Percentiles rank a stretch among this genome's conserved stretches.
Evolutionary conservation across 2,113 vertebrate species (phyloP).

Genomic region (Pimephales promelas): DNA sequence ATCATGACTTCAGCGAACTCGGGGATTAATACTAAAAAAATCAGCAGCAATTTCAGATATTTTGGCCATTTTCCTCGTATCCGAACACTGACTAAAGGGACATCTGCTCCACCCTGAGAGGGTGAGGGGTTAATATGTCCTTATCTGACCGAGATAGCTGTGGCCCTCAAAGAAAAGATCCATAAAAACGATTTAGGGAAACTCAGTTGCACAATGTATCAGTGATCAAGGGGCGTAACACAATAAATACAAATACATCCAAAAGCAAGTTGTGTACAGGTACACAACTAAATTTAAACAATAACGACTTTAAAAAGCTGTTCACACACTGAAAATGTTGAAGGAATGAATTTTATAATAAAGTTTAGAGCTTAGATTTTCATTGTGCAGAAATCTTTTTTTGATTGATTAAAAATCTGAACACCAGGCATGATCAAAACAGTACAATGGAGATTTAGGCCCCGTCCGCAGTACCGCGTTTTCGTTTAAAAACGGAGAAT

Average conservation of each 20-base stretch:
- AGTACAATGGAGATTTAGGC: neutral
- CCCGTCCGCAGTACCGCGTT: too few relatives aligned
- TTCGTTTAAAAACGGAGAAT: too few relatives aligned
- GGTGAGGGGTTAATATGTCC: neutral
- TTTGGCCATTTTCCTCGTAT: neutral
- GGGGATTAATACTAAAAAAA: neutral
- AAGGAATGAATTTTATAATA: neutral
- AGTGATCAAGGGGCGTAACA: too few relatives aligned
- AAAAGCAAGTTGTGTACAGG: neutral
- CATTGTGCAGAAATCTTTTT: neutral
- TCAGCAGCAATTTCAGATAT: neutral
- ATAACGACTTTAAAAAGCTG: neutral
- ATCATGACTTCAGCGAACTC: neutral
- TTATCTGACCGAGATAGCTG: constrained; percentile 19
- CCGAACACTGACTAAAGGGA: neutral
- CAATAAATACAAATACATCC: too few relatives aligned
- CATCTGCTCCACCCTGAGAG: neutral
- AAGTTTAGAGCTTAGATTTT: neutral
- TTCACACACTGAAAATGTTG: neutral
- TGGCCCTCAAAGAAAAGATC: neutral
- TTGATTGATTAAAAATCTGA: neutral
- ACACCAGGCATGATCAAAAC: neutral
- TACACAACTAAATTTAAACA: neutral
- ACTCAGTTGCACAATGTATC: neutral
- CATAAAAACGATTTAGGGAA: neutral